These are phyloP conservation scores for Ciconia boyciana DNA, from an alignment of 2,113 vertebrate genomes.

Conservation along the genomic window DNA sequence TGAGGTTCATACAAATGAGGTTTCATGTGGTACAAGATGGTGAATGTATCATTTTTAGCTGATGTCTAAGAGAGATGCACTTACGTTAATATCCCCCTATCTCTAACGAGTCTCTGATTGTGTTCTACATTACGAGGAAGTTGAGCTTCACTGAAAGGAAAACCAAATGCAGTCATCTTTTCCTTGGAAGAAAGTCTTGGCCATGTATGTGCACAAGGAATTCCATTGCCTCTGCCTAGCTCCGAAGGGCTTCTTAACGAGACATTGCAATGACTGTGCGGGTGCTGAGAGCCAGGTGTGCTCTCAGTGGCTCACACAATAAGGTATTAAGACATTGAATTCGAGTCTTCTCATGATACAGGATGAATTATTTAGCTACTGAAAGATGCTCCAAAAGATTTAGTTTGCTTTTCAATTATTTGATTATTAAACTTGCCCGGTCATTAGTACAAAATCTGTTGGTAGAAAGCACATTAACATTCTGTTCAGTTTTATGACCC, in stretches of 20 bases:
- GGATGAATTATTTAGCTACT: background rate
- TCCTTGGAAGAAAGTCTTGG: background rate
- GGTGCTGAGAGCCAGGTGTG: background rate
- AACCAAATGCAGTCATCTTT: background rate
- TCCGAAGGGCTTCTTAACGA: background rate
- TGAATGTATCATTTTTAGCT: constrained; percentile 24
- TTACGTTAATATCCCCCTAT: background rate
- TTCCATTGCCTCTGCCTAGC: background rate
- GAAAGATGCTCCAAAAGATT: background rate
- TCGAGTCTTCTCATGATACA: background rate
- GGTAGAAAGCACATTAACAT: background rate
- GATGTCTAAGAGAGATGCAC: background rate
- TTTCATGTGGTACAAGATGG: constrained; percentile 32
- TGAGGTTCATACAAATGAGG: constrained; percentile 17
- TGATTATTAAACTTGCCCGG: background rate
- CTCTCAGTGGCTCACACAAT: background rate
- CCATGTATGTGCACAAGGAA: background rate
- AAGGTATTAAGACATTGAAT: background rate
- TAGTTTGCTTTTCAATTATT: background rate
- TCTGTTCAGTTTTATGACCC: background rate
- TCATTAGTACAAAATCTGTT: background rate
- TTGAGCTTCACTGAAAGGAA: constrained; percentile 27
- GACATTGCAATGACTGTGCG: background rate
- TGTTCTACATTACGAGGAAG: background rate
- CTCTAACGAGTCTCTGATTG: background rate